Conservation (phyloP, 2,113 vertebrate species). For the Conger conger region DNA sequence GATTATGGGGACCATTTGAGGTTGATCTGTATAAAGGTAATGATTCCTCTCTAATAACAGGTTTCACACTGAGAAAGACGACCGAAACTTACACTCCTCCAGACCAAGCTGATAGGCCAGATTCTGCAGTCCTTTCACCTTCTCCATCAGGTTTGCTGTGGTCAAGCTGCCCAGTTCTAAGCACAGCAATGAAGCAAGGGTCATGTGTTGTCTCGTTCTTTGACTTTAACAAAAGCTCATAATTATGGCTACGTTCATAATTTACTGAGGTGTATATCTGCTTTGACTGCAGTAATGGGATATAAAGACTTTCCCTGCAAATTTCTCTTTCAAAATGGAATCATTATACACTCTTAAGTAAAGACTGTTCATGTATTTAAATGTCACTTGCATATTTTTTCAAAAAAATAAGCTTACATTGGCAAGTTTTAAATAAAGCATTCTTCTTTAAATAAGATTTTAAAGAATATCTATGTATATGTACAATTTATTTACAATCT, state of each 20-base stretch:
- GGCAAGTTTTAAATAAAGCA: no score
- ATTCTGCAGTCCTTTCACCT: conserved; percentile 96
- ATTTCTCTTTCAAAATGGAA: no score
- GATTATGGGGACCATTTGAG: not conserved
- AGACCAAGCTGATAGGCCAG: conserved; percentile 94
- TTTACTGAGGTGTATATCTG: not conserved
- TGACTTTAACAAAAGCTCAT: not conserved
- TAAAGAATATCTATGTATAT: no score
- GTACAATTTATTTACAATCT: no score
- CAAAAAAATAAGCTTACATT: no score
- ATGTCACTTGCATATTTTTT: no score
- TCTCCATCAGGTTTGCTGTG: conserved; percentile 97
- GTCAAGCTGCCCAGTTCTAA: conserved; percentile 94
- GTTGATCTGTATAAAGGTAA: not conserved
- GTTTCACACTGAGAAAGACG: not conserved
- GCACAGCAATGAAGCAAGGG: not conserved
- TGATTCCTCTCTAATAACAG: not conserved
- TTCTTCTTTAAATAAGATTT: no score
- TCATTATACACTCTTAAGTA: no score
- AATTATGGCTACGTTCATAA: not conserved
- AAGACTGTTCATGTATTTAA: not conserved
- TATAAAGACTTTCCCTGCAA: no score
- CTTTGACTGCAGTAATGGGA: no score
- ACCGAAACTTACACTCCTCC: conserved; percentile 90
- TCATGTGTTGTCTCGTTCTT: not conserved